Evolutionary conservation across 2,113 vertebrate species (phyloP), one percentile per base, ranked within the genome.

Genomic region (Laterallus jamaicensis): DNA sequence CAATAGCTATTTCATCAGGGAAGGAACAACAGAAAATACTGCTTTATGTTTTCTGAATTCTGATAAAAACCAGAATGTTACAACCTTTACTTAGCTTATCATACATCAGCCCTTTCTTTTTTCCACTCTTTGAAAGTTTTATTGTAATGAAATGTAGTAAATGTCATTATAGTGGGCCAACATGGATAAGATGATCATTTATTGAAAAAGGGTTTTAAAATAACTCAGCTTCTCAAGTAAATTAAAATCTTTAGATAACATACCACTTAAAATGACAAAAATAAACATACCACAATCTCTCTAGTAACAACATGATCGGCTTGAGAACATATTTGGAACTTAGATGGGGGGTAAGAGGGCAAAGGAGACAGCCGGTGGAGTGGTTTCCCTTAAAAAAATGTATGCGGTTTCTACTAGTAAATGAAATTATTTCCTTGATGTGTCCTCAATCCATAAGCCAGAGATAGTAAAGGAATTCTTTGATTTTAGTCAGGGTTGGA

Each of bases 101-200:
- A 97, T 95, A 58, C 82, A 94, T 95, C 87, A 96, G 49, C 77
- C 35, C 83, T 95, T 96, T 84, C 29, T 93, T 92, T 87, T 87
- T 70, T 71, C 44, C 7, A 63, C 79, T 68, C 82, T 95, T 95
- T 78, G 76, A 90, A 93, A 90, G 78, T 92, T 98, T 97, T 97
- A 96, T 94, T 95, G 74, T 95, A 82, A 90, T 91, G 80, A 96
- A 96, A 95, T 81, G 60, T 69, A 96, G 89, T 94, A 97, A 95
- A 97, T 87, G 91, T 95, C 93, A 75, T 54, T 96, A 79, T 86
- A 93, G 93, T 93, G 96, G 93, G 47, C 81, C 89, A 91, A 81
- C 22, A 82, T 96, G 94, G 95, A 96, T 96, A 96, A 94, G 86
- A 88, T 28, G 42, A 95, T 93, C 81, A 87, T 92, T 88, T 93